Evolutionary conservation across 1,140 invertebrate genomes (phyloP), one percentile per base, ranked within the genome.

Genomic region (Lucilia cuprina): DNA sequence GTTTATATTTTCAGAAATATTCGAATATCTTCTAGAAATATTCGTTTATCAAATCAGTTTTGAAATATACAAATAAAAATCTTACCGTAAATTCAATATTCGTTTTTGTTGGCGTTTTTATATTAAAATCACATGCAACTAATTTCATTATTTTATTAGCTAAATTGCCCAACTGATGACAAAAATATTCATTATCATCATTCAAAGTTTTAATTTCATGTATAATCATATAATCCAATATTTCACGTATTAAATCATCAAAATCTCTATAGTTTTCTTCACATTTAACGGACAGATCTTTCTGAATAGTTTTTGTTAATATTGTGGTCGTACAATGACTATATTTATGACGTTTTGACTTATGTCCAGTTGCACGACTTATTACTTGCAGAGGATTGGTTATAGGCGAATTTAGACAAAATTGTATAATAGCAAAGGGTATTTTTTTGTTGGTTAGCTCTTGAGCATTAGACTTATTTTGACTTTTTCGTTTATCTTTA

Each of bases 21-120:
- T 30, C 25, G 25, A 30, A 30, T 30, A 30, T 30, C 25, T 30
- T 30, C 25, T 30, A 30, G 25, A 30, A 2, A 30, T 30, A 30
- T 30, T 30, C 25, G 25, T 30, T 2, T 30, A 30, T 2, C 41
- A 41, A 10, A 10, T 41, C 10, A 3, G 41, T 41, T 17, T 70
- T 17, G 8, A 8, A 83, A 83, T 65, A 41, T 14, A 3, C 25
- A 7, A 14, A n/a, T n/a, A 82, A 21, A 5, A 14, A 8, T 4
- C 70, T 78, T 80, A 84, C 84, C 60, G 78, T 21, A 80, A 84
- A 84, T 77, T 84, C 84, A 55, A 82, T 84, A 35, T 70, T 84
- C 17, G 47, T 83, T 34, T 84, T 82, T 8, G 84, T 84, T 47
- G 84, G 82, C 19, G 83, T 17, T 19, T 70, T 41, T 14, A 35